Evolutionary conservation across 2,888 invertebrate species (phyloP), one percentile per base, ranked within the genome.

Genomic region (Tipula unca): DNA sequence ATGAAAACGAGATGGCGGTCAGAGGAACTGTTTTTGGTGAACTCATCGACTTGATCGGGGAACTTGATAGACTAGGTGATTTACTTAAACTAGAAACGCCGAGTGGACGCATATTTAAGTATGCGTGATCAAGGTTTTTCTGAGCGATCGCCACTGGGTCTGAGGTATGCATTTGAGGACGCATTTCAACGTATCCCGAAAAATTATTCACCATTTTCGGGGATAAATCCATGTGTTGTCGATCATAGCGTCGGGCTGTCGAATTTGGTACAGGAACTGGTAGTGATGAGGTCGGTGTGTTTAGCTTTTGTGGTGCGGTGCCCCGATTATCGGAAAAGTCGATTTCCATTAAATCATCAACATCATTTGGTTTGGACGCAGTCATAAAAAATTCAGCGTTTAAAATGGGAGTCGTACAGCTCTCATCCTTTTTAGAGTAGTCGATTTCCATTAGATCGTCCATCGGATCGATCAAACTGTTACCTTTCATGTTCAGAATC

Each of bases 371-470:
- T 86, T 88, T 87, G 1, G 88, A 88, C 48, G 88, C 87, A 13
- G 87, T 87, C 85, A 88, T 88, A 87, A 88, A 89, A 17, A 90
- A 90, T 87, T n/a, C n/a, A 20, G 32, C 39, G 6, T 36, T 35
- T 20, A 20, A 20, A 84, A 36, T 39, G 17, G 84, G 84, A n/a
- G 84, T 84, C 13, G 35, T 8, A 14, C 25, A 85, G 29, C 17
- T 48, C 8, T 85, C 85, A 85, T 85, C 85, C 10, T 88, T 89
- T 87, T 91, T 92, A 0, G 93, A 93, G 88, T 95, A 95, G 89
- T 95, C 95, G 87, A 97, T 93, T 91, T 96, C 96, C 96, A 97
- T 96, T 88, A 96, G 92, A 91, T 97, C 96, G 87, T 95, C 94
- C 93, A 94, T 94, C 0, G 92, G 92, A 87, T 94, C 94, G 83